Conservation (phyloP, 1,140 invertebrate genomes). For the Halesus radiatus region DNA sequence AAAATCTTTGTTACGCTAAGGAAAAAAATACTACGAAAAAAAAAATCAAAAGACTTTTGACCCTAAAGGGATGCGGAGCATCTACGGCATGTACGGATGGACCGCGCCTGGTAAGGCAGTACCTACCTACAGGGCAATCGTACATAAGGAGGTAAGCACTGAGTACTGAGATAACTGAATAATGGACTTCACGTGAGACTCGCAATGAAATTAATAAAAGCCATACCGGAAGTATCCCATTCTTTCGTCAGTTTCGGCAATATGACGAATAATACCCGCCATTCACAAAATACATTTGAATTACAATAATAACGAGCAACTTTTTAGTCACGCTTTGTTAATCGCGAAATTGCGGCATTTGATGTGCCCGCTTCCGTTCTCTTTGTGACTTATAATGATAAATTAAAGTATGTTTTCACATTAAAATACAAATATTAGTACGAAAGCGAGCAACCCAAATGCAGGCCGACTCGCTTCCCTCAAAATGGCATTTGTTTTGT, state of each 20-base stretch:
- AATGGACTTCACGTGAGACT: slow-evolving; percentile 13
- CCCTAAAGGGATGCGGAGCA: too few species aligned
- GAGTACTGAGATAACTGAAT: too few species aligned
- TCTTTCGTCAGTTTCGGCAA: slow-evolving; percentile 55
- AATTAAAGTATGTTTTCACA: slow-evolving; percentile 51
- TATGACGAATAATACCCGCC: slow-evolving; percentile 41
- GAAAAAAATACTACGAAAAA: too few species aligned
- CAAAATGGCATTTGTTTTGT: too few species aligned
- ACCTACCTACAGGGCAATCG: too few species aligned
- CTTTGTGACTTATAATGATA: slow-evolving; percentile 52
- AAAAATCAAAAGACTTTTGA: too few species aligned
- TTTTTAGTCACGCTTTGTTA: slow-evolving; percentile 55
- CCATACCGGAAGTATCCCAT: slow-evolving; percentile 53
- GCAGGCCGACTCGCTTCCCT: background rate
- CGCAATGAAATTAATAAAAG: slow-evolving; percentile 35
- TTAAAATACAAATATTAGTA: slow-evolving; percentile 45
- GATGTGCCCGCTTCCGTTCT: slow-evolving; percentile 53
- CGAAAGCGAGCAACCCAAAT: background rate
- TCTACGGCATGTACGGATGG: too few species aligned
- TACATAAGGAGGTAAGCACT: too few species aligned
- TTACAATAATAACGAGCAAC: slow-evolving; percentile 55
- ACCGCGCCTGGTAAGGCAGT: too few species aligned
- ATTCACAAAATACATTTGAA: slow-evolving; percentile 51
- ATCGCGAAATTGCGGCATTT: slow-evolving; percentile 55
- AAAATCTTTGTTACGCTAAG: too few species aligned